Evolutionary conservation across 2,113 vertebrate genomes (phyloP).

Genomic region (Bagarius yarrelli): DNA sequence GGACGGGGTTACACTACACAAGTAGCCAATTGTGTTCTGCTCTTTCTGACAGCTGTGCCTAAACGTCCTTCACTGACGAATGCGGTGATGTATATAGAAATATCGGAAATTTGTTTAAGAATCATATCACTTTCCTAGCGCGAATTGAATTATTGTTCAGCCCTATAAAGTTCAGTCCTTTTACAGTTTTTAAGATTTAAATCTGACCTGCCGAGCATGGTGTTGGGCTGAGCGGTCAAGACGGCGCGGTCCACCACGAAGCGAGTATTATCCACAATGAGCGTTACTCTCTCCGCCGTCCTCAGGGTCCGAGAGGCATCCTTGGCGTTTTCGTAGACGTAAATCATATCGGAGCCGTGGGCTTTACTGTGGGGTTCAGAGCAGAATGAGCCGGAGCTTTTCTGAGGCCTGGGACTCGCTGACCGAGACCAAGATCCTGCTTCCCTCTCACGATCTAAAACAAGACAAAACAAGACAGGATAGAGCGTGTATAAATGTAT

Average conservation of each 20-base stretch:
- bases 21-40: no score
- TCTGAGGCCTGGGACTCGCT: constrained; percentile 80
- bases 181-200: no score
- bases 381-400: constrained; percentile 73
- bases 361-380: constrained; percentile 78
- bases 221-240: constrained; percentile 96
- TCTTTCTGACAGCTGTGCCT: no score
- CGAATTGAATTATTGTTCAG: no score
- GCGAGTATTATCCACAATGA: constrained; percentile 95
- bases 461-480: background rate
- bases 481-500: background rate
- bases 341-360: constrained; percentile 82
- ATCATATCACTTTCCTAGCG: no score
- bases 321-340: constrained; percentile 87
- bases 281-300: constrained; percentile 84
- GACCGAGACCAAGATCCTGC: constrained; percentile 82
- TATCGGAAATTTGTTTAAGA: no score
- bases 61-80: no score
- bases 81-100: no score
- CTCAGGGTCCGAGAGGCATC: constrained; percentile 81
- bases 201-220: constrained; percentile 95
- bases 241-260: constrained; percentile 96
- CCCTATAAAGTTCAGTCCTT: no score
- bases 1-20: no score
- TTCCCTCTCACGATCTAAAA: constrained; percentile 87